These are phyloP conservation scores for Caloenas nicobarica DNA, from an alignment of 2,113 vertebrate species.

Conservation along the genomic window DNA sequence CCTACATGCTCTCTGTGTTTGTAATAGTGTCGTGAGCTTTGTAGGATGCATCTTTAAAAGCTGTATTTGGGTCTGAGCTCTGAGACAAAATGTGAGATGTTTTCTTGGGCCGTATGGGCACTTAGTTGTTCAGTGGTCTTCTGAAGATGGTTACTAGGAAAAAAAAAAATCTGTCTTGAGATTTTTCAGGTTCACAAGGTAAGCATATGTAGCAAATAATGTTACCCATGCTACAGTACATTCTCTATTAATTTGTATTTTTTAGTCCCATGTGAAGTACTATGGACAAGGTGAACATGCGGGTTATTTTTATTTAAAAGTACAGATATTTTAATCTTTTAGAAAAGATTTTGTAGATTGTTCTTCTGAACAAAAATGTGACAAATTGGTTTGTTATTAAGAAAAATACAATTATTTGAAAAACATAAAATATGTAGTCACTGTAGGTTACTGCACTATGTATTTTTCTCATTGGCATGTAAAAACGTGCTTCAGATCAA, in stretches of 20 bases:
- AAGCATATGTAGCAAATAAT: not conserved
- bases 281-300: not conserved
- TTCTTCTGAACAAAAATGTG: not conserved
- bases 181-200: not conserved
- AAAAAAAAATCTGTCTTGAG: not conserved
- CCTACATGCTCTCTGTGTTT: accelerated
- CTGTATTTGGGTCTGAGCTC: not conserved
- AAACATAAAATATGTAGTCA: not conserved
- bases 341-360: not conserved
- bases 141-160: not conserved
- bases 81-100: accelerated
- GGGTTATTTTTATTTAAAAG: accelerated
- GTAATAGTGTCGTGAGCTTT: not conserved
- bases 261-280: accelerated
- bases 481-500: not conserved
- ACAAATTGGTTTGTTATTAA: not conserved
- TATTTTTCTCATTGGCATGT: not conserved
- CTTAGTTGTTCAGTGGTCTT: not conserved
- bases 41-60: not conserved
- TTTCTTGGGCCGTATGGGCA: not conserved
- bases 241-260: accelerated
- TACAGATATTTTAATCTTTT: not conserved
- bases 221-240: accelerated
- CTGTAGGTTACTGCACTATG: not conserved
- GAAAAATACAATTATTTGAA: accelerated